A percentile compares a stretch with the other conserved stretches of the same genome.
These are phyloP conservation scores for Caenorhabditis sp. DNA, from an alignment of 2,888 invertebrate genomes.

Conservation along the genomic window DNA sequence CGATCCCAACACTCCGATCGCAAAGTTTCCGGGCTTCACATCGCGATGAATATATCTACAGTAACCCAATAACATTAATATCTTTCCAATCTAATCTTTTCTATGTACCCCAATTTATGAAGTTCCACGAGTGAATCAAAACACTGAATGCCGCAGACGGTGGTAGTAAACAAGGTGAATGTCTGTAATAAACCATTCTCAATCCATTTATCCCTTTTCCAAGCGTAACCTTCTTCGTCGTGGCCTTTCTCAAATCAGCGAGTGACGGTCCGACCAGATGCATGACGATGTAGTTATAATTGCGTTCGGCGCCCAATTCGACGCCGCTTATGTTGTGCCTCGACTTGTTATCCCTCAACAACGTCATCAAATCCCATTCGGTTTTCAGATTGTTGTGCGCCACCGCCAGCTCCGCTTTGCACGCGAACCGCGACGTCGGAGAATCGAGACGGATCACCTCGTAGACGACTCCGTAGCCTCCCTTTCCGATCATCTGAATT, in stretches of 20 bases:
- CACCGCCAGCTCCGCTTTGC: constrained; percentile 39
- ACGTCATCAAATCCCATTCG: constrained; percentile 55
- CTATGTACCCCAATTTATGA: constrained; percentile 27
- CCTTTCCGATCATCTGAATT: constrained; percentile 46
- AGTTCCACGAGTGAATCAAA: constrained; percentile 45
- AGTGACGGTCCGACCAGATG: constrained; percentile 51
- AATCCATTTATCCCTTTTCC: not conserved
- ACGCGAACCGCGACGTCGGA: constrained; percentile 33
- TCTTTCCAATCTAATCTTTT: too few relatives aligned
- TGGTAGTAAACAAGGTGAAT: constrained; percentile 46
- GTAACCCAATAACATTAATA: too few relatives aligned
- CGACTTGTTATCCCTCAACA: constrained; percentile 46
- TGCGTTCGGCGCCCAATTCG: constrained; percentile 43
- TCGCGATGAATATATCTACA: constrained; percentile 52
- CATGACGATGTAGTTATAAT: constrained; percentile 55
- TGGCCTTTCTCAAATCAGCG: constrained; percentile 27
- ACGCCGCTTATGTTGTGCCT: constrained; percentile 41
- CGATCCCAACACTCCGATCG: constrained; percentile 39
- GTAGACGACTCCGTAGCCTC: constrained; percentile 55
- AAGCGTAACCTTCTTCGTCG: constrained; percentile 18
- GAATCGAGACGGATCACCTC: constrained; percentile 32
- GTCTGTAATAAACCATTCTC: constrained; percentile 17
- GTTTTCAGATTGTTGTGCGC: constrained; percentile 51
- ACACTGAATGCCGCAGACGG: constrained; percentile 40
- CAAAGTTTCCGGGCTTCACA: constrained; percentile 56